A percentile compares a stretch with the other conserved stretches of the same genome.
Evolutionary conservation across 2,888 invertebrate genomes (phyloP).

Genomic region (Anagyrus pseudococci): DNA sequence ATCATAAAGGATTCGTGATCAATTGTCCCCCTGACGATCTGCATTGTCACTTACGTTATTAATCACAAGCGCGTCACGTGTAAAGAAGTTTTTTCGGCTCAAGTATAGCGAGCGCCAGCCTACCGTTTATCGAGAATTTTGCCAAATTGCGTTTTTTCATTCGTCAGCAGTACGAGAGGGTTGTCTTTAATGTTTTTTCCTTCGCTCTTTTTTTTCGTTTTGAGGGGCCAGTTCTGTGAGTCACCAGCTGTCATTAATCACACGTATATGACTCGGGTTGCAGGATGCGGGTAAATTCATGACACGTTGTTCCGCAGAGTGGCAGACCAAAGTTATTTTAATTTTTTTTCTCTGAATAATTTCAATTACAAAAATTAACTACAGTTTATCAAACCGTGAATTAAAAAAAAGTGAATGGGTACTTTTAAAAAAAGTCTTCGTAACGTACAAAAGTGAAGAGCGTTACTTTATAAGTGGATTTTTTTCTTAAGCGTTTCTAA

Average conservation of each 20-base stretch:
- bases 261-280: slow-evolving; percentile 2
- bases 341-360: not conserved
- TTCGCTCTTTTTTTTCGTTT: slow-evolving; percentile 4
- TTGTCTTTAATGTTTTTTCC: slow-evolving; percentile 21
- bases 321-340: not conserved
- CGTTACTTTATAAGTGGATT: no score
- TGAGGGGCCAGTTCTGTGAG: slow-evolving; percentile 22
- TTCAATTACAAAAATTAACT: not conserved
- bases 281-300: slow-evolving; percentile 21
- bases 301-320: slow-evolving; percentile 2
- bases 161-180: slow-evolving; percentile 38
- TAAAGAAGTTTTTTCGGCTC: slow-evolving; percentile 24
- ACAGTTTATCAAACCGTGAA: not conserved
- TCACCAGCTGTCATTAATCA: slow-evolving; percentile 38
- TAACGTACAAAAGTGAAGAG: no score
- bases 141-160: slow-evolving; percentile 37
- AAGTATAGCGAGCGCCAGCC: slow-evolving; percentile 18
- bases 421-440: no score
- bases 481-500: no score
- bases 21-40: slow-evolving; percentile 26
- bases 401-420: no score
- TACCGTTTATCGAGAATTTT: slow-evolving; percentile 39
- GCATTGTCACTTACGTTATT: slow-evolving; percentile 33
- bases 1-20: slow-evolving; percentile 27
- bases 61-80: slow-evolving; percentile 31